A percentile compares a stretch with the other conserved stretches of the same genome.
Conservation (phyloP, 2,113 vertebrate genomes). For the Mohoua ochrocephala region DNA sequence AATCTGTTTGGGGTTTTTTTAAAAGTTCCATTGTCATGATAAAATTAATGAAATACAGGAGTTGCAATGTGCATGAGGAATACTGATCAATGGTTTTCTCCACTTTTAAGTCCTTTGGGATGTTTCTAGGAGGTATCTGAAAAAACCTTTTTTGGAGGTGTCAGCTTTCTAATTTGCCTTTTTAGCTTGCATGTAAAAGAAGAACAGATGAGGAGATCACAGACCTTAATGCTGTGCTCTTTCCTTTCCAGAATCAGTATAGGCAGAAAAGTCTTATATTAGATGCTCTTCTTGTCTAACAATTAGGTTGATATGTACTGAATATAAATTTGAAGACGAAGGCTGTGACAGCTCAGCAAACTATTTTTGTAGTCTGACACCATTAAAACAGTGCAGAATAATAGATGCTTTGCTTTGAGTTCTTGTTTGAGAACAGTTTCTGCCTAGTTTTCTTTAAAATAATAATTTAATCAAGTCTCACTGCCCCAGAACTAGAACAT, state of each 20-base stretch:
- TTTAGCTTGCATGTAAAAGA: neutral
- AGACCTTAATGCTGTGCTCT: neutral
- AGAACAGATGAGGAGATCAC: neutral
- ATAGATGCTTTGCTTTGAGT: neutral
- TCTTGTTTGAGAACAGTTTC: neutral
- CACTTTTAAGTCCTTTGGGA: neutral
- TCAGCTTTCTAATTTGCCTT: neutral
- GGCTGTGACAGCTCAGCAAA: neutral
- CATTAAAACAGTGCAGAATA: neutral
- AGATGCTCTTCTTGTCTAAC: neutral
- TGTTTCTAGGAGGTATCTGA: neutral
- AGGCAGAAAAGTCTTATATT: neutral
- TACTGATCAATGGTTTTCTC: neutral
- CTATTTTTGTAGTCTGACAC: neutral
- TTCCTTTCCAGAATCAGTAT: neutral
- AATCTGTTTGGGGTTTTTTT: neutral
- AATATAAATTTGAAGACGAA: neutral
- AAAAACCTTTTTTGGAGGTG: neutral
- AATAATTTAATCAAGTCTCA: neutral
- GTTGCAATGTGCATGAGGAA: neutral
- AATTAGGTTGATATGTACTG: neutral
- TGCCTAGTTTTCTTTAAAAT: neutral
- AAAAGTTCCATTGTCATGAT: neutral
- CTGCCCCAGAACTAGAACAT: neutral
- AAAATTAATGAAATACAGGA: fast-evolving